Evolutionary conservation across 92 coral and sea anemone species (phyloP), one percentile per base, ranked within the genome.

Genomic region (Heliopora coerulea): DNA sequence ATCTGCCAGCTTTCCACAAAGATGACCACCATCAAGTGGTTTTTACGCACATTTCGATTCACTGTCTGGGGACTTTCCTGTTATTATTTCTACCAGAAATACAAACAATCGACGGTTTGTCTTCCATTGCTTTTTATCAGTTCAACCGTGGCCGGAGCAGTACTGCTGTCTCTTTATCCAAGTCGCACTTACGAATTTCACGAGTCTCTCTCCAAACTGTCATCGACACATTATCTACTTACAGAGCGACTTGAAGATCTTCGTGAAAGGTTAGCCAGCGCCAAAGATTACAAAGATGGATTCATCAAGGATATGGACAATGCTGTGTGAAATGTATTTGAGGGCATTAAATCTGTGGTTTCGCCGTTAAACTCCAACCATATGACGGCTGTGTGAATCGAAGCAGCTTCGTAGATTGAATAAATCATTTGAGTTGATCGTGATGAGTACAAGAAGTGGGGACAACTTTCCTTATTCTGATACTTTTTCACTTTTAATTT

Each of bases 251-350:
- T 67, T 49, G 74, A 21, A 27, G 48, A 28, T 9, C 21, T 69
- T 2, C 56, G 56, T 11, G 62, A 50, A 19, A 56, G 32, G n/a
- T 69, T 69, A 39, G 30, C 23, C 32, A 69, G 49, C 49, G 56
- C 76, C 25, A 32, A 56, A 23, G 62, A 69, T 40, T 57, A 31
- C 37, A 69, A 69, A 18, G 62, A 69, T 54, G 59, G 54, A 44
- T 26, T 67, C 1, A 52, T 50, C 28, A 42, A 46, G 19, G 17
- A 5, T 50, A 23, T 3, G 6, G 7, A 19, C 21, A 23, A 7
- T 23, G 21, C 58, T 5, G 58, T 50, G 4, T 50, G 17, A 23
- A 17, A n/a, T n/a, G n/a, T n/a, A n/a, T n/a, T n/a, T n/a, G n/a
- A n/a, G n/a, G n/a, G n/a, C n/a, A n/a, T n/a, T 17, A 23, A 50